These are phyloP conservation scores for Silvanus unidentatus DNA, from an alignment of 2,888 invertebrate species.

Conservation along the genomic window DNA sequence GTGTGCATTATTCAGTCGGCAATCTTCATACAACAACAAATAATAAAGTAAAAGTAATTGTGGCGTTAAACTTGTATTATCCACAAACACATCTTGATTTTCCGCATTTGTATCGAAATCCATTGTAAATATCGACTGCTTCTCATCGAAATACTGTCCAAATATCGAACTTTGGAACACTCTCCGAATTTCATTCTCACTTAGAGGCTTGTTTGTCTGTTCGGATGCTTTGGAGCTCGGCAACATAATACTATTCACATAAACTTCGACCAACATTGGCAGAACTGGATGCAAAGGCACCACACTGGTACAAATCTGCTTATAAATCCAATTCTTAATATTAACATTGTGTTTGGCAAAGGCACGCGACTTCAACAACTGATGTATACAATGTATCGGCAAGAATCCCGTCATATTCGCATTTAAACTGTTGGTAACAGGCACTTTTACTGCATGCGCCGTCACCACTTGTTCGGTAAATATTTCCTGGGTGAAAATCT, in stretches of 20 bases:
- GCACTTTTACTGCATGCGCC: constrained; percentile 91
- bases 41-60: constrained; percentile 89
- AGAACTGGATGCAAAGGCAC: constrained; percentile 88
- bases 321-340: constrained; percentile 94
- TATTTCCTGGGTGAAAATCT: constrained; percentile 92
- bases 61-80: constrained; percentile 69
- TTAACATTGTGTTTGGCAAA: constrained; percentile 95
- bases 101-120: constrained; percentile 47
- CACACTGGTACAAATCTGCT: constrained; percentile 81
- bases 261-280: constrained; percentile 89
- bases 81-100: constrained; percentile 51
- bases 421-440: constrained; percentile 84
- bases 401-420: constrained; percentile 82
- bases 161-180: constrained; percentile 77
- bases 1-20: constrained; percentile 67
- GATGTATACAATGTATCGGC: constrained; percentile 95
- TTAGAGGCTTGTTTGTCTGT: constrained; percentile 80
- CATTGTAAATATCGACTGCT: constrained; percentile 52
- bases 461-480: constrained; percentile 97
- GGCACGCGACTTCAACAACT: constrained; percentile 85
- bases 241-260: constrained; percentile 84
- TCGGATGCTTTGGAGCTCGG: constrained; percentile 63
- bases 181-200: constrained; percentile 79
- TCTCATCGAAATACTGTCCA: constrained; percentile 64
- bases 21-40: constrained; percentile 86